Evolutionary conservation across 2,113 vertebrate genomes (phyloP), one percentile per base, ranked within the genome.

Genomic region (Cottus gobio): DNA sequence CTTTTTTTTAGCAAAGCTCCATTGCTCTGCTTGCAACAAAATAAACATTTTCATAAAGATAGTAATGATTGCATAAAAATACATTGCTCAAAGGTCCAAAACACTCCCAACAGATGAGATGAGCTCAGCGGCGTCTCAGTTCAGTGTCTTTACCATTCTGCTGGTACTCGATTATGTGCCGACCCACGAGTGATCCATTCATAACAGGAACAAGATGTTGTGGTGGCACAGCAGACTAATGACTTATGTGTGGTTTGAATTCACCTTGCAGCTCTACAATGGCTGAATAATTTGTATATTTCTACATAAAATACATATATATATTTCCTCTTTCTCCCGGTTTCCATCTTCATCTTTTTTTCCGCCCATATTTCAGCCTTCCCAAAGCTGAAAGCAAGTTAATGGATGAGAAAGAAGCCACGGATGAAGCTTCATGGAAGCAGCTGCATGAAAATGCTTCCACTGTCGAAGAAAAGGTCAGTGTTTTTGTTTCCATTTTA

Each of bases 401-500:
- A 2, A 82, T 80, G 80, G 80, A 89, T 39, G 82, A 84, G 56
- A 70, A 70, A 8, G 83, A 85, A 34, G 16, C 71, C 4, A 5
- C 72, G 20, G 83, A 87, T 7, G 72, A 77, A 48, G 12, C 74
- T 5, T 82, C 84, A 2, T 18, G 10, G 48, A 68, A 57, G 26
- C 71, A 83, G 36, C 56, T 52, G 15, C 28, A 11, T 10, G 80
- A 80, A 52, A 4, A 0, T 42, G 8, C 44, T 64, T 34, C 75
- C 48, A 31, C 64, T 36, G 63, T 20, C 37, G 80, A 86, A 54
- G 85, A 87, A 54, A 71, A 69, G 84, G 91, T 92, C 26, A 37
- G 83, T 63, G 31, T 65, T 52, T 15, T 12, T 42, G 54, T 56
- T 5, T 18, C 28, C 22, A 36, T 26, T 78, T 46, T n/a, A 22